Base-by-base conservation (phyloP, 2,113 vertebrate genomes). In the Pimephales promelas region DNA sequence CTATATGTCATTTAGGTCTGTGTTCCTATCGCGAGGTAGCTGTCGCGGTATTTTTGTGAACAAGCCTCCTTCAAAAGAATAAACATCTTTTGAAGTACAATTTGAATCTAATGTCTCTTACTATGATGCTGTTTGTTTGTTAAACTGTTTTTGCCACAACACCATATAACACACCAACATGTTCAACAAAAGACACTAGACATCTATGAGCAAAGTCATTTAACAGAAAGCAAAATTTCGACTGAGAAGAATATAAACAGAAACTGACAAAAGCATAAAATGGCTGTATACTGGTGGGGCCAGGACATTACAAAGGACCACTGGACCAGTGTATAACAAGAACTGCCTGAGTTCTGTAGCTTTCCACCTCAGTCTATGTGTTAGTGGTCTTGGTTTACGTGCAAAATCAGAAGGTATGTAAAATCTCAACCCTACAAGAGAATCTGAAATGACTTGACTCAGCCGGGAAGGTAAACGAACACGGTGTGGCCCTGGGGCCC, bases 111-210 rank as follows among this genome's bases (percentile, higher is more conserved):
- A n/a, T n/a, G n/a, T n/a, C n/a, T n/a, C n/a, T n/a, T n/a, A n/a
- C n/a, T n/a, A n/a, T n/a, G n/a, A n/a, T n/a, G n/a, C n/a, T n/a
- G n/a, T n/a, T n/a, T n/a, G n/a, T n/a, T n/a, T n/a, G n/a, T n/a
- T n/a, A n/a, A n/a, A n/a, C n/a, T n/a, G n/a, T n/a, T n/a, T n/a
- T n/a, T n/a, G n/a, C n/a, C n/a, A n/a, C n/a, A n/a, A n/a, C n/a
- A n/a, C n/a, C n/a, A 71, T 43, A 24, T 45, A 71, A 43, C 36
- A 71, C 34, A 1, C 68, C 22, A 5, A n/a, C 45, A 45, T 71
- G 68, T 43, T 71, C n/a, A n/a, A n/a, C n/a, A n/a, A n/a, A 71
- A n/a, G 68, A 71, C 20, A 71, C 66, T n/a, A 70, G 36, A 70
- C 34, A 36, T 43, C 4, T 45, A 45, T 45, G 36, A 71, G 68